Evolutionary conservation across 2,888 invertebrate genomes (phyloP), one percentile per base, ranked within the genome.

Genomic region (Pocota personata): DNA sequence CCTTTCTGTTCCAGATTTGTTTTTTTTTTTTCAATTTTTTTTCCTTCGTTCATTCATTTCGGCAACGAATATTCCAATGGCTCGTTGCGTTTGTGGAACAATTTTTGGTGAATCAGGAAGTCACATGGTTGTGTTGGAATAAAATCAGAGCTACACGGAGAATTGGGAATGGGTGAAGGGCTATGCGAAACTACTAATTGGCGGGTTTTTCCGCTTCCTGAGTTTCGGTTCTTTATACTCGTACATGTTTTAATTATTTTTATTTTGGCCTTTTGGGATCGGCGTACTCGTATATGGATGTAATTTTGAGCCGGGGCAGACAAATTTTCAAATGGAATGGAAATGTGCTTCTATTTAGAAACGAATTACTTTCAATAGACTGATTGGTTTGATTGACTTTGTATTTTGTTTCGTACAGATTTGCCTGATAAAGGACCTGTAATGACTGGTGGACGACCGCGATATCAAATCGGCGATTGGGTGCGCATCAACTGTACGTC

Each of bases 401-500:
- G 46, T 46, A 16, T 72, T 72, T 60, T 10, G 7, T 32, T 57
- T 19, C 30, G 89, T 88, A 3, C 90, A 95, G 95, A 94, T 86
- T 91, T 95, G 55, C 95, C 95, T 19, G 94, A 94, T 88, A 93
- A 93, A 88, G 95, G 94, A 24, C 94, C 95, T n/a, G 93, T 93
- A 50, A 95, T 95, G 89, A 93, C 92, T 16, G 95, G 94, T 4
- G 94, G 94, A 5, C 92, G 93, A 87, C 93, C 94, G 1, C 93
- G 94, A 19, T 95, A 95, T 90, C 94, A 94, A 90, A 93, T 94
- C 60, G 94, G 94, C 10, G 95, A 95, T 88, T 92, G 93, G 88
- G 94, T 95, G 60, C 92, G 93, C 50, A 93, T 94, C 88, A 95
- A 94, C 90, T 95, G 95, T 90, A 94, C 94, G n/a, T 94, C 94